A percentile compares a stretch with the other conserved stretches of the same genome.
These are phyloP conservation scores for Himalopsyche anomala DNA, from an alignment of 2,888 invertebrate genomes.

Conservation along the genomic window DNA sequence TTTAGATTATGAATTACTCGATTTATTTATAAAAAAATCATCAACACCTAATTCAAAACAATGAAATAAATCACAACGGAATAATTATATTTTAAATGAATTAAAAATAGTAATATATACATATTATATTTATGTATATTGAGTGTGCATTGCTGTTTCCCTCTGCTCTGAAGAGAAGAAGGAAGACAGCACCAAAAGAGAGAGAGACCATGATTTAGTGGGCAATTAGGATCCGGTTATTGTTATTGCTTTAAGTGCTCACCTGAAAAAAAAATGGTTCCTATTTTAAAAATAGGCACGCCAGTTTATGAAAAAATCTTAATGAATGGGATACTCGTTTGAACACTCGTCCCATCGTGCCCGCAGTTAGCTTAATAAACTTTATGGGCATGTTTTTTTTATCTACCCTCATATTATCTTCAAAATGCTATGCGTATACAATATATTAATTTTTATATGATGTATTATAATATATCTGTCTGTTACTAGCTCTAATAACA, in stretches of 20 bases:
- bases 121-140: not conserved
- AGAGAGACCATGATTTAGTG: constrained; percentile 33
- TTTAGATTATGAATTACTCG: too few relatives aligned
- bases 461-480: too few relatives aligned
- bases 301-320: constrained; percentile 32
- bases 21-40: too few relatives aligned
- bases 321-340: constrained; percentile 23
- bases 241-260: constrained; percentile 35
- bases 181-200: not conserved
- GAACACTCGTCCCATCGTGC: not conserved
- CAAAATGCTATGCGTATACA: too few relatives aligned
- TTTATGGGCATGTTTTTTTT: not conserved
- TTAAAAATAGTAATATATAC: too few relatives aligned
- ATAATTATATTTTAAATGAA: too few relatives aligned
- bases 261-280: constrained; percentile 37
- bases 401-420: constrained; percentile 29
- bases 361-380: not conserved
- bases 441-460: too few relatives aligned
- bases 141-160: not conserved
- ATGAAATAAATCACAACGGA: too few relatives aligned
- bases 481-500: too few relatives aligned
- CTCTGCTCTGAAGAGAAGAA: not conserved
- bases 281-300: constrained; percentile 32
- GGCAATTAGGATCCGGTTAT: constrained; percentile 42
- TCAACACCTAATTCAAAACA: too few relatives aligned